phyloP scores from a whole-genome alignment of 2,113 vertebrate genomes.

The Otus sunia region DNA sequence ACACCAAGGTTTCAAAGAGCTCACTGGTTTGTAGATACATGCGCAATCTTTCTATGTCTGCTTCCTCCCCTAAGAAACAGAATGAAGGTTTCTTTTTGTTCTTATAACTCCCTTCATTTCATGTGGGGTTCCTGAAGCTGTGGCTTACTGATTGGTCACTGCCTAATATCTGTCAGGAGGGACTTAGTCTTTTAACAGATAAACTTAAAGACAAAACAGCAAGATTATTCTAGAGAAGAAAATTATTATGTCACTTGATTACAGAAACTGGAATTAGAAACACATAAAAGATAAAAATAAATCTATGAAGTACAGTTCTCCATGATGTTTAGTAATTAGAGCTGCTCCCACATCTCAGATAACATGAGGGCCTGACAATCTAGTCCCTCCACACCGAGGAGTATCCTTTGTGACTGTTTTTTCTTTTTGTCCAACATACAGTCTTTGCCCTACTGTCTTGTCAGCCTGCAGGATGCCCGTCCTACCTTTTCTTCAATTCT shows the following conservation, averaged over 20 bases:
- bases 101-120: neutral
- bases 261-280: neutral
- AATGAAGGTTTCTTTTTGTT: neutral
- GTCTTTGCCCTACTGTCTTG: neutral
- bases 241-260: neutral
- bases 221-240: neutral
- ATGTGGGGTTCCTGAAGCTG: neutral
- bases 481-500: neutral
- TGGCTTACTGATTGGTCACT: neutral
- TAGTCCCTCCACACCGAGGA: accelerated
- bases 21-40: neutral
- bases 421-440: neutral
- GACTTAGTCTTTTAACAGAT: neutral
- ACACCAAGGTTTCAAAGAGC: neutral
- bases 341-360: neutral
- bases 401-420: neutral
- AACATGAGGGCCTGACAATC: neutral
- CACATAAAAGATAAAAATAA: neutral
- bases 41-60: neutral
- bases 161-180: neutral
- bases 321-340: neutral
- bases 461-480: neutral
- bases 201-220: neutral
- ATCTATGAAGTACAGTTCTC: neutral
- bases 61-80: neutral